phyloP scores from a whole-genome alignment of 1,140 invertebrate genomes.

The Drosophila yakuba region DNA sequence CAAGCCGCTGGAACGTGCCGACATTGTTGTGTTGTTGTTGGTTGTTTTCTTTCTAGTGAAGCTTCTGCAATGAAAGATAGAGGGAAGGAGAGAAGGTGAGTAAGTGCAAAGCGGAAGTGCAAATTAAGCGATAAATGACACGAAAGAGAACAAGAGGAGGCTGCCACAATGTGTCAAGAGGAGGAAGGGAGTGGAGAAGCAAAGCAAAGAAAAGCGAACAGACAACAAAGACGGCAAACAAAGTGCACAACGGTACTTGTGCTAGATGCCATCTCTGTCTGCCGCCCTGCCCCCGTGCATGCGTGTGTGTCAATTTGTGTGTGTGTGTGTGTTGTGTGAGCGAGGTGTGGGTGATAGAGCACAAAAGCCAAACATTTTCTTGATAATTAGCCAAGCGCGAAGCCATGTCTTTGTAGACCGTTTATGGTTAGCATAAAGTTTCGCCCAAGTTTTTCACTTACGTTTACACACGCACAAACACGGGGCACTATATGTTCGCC shows the following conservation, averaged over 20 bases:
- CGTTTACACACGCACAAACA: constrained; percentile 29
- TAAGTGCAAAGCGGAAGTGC: constrained; percentile 57
- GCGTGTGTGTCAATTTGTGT: neutral
- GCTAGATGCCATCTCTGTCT: constrained; percentile 42
- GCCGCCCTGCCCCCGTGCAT: constrained; percentile 8
- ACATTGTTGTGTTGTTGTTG: constrained; percentile 50
- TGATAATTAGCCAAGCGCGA: constrained; percentile 73
- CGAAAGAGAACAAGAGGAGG: constrained; percentile 32
- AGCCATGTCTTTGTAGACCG: constrained; percentile 49
- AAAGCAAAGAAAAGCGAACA: constrained; percentile 37
- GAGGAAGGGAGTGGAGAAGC: constrained; percentile 1
- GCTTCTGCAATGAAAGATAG: constrained; percentile 30
- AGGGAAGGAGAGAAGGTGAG: constrained; percentile 12
- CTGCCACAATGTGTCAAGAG: constrained; percentile 46
- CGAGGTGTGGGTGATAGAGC: constrained; percentile 32
- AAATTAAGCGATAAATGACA: constrained; percentile 65
- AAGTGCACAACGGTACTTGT: constrained; percentile 59
- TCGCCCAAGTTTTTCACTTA: constrained; percentile 45
- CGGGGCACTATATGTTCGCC: constrained; percentile 48
- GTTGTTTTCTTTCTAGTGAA: constrained; percentile 2
- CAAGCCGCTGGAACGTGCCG: constrained; percentile 63
- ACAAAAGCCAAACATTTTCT: constrained; percentile 59
- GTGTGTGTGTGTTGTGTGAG: neutral
- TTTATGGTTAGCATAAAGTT: constrained; percentile 32
- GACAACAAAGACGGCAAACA: constrained; percentile 71